Percentiles rank a stretch among this genome's conserved stretches.
phyloP scores from a whole-genome alignment of 2,797 vertebrate species.

The Sciurus vulgaris region DNA sequence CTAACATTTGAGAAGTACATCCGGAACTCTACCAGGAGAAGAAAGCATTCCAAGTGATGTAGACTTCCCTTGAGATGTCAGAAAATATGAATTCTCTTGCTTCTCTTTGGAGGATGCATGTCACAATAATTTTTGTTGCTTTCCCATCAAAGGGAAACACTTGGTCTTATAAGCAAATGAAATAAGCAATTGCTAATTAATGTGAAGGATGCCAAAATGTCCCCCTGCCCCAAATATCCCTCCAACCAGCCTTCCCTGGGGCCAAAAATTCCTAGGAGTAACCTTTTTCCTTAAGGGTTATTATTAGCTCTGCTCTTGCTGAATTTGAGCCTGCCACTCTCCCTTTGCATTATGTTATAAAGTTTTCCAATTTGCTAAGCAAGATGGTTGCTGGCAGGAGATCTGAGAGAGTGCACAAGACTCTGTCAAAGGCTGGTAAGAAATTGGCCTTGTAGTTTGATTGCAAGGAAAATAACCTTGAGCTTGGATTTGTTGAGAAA shows the following conservation, averaged over 20 bases:
- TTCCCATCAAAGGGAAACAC: slow-evolving; percentile 39
- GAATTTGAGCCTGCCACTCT: slow-evolving; percentile 19
- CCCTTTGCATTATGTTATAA: slow-evolving; percentile 63
- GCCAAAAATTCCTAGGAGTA: background rate
- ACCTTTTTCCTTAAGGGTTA: slow-evolving; percentile 50
- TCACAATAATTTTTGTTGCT: slow-evolving; percentile 44
- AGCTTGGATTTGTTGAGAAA: slow-evolving; percentile 67
- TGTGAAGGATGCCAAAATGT: slow-evolving; percentile 35
- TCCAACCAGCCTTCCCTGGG: background rate
- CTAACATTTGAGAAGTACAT: slow-evolving; percentile 46
- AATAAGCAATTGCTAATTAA: slow-evolving; percentile 34
- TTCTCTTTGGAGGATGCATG: background rate
- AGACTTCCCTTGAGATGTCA: slow-evolving; percentile 38
- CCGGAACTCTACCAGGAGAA: slow-evolving; percentile 28
- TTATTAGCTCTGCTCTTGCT: slow-evolving; percentile 48
- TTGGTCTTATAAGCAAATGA: background rate
- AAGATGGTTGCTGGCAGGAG: slow-evolving; percentile 70
- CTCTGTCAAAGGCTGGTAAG: slow-evolving; percentile 53
- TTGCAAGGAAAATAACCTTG: slow-evolving; percentile 65
- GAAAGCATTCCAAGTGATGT: background rate
- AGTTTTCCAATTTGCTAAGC: slow-evolving; percentile 70
- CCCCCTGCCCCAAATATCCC: background rate
- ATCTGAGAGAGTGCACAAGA: slow-evolving; percentile 68
- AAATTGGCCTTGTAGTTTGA: slow-evolving; percentile 39
- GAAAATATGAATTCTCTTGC: background rate